phyloP scores from a whole-genome alignment of 2,888 invertebrate genomes.

The Apoda limacodes region DNA sequence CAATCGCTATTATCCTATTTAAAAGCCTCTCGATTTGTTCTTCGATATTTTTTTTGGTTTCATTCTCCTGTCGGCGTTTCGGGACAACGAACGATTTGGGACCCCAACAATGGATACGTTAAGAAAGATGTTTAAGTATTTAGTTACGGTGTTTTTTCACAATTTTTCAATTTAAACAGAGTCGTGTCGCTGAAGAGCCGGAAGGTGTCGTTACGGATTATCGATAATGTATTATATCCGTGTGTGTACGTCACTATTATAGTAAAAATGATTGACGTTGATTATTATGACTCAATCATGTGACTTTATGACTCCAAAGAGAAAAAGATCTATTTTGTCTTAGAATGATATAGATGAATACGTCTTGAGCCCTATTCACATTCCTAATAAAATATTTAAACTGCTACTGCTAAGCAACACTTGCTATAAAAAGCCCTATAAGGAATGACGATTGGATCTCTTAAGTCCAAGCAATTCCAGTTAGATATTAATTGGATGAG shows the following conservation, averaged over 20 bases:
- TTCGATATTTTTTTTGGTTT: slow-evolving; percentile 46
- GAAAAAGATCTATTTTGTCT: no score
- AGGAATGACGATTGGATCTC: no score
- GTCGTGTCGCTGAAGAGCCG: slow-evolving; percentile 60
- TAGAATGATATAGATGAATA: no score
- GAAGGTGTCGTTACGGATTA: slow-evolving; percentile 67
- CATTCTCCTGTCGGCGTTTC: slow-evolving; percentile 58
- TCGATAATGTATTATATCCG: slow-evolving; percentile 28
- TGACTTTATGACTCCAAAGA: no score
- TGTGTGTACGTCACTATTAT: slow-evolving; percentile 6
- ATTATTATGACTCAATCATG: no score
- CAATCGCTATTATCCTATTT: slow-evolving; percentile 68
- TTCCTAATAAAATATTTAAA: no score
- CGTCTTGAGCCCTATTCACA: no score
- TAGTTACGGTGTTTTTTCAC: slow-evolving; percentile 67
- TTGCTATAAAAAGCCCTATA: no score
- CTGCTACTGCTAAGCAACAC: no score
- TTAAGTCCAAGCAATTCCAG: slow-evolving; percentile 42
- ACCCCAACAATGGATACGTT: slow-evolving; percentile 57
- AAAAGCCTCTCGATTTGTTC: slow-evolving; percentile 68
- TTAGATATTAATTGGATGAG: slow-evolving; percentile 59
- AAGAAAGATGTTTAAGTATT: slow-evolving; percentile 69
- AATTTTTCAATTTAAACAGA: slow-evolving; percentile 64
- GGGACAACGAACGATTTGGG: no score
- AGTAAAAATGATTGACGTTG: no score